These are phyloP conservation scores for Scaptomyza hsui DNA, from an alignment of 1,140 invertebrate genomes.

Conservation along the genomic window DNA sequence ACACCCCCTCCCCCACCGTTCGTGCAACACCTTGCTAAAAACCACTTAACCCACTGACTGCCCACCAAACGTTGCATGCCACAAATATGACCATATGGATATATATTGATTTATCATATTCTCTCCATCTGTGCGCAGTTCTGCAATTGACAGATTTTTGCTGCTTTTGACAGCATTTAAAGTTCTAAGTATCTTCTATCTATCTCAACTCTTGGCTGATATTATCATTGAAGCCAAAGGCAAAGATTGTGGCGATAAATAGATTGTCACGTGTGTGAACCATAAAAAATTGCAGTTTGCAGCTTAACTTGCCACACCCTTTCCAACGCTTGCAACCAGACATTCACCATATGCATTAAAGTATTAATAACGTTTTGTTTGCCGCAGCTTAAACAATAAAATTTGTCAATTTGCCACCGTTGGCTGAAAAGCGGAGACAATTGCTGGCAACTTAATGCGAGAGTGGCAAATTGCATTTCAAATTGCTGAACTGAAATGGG, in stretches of 20 bases:
- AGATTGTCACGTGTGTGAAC: slow-evolving; percentile 35
- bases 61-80: slow-evolving; percentile 15
- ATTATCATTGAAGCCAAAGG: too few species aligned
- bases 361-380: slow-evolving; percentile 68
- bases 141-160: slow-evolving; percentile 60
- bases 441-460: slow-evolving; percentile 68
- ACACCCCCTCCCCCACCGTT: background rate
- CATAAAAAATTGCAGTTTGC: slow-evolving; percentile 12
- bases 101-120: slow-evolving; percentile 77
- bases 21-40: slow-evolving; percentile 46
- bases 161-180: slow-evolving; percentile 20
- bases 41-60: slow-evolving; percentile 59
- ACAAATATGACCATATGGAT: slow-evolving; percentile 20
- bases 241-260: background rate
- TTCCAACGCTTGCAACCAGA: too few species aligned
- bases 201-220: too few species aligned
- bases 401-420: slow-evolving; percentile 78
- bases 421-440: slow-evolving; percentile 25
- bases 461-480: slow-evolving; percentile 76
- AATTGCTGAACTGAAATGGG: slow-evolving; percentile 48
- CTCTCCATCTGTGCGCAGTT: slow-evolving; percentile 22
- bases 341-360: slow-evolving; percentile 45
- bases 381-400: slow-evolving; percentile 70
- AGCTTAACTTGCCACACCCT: background rate
- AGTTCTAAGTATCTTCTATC: too few species aligned